phyloP scores from a whole-genome alignment of 1,140 invertebrate genomes.

The Drosophila setifemur region DNA sequence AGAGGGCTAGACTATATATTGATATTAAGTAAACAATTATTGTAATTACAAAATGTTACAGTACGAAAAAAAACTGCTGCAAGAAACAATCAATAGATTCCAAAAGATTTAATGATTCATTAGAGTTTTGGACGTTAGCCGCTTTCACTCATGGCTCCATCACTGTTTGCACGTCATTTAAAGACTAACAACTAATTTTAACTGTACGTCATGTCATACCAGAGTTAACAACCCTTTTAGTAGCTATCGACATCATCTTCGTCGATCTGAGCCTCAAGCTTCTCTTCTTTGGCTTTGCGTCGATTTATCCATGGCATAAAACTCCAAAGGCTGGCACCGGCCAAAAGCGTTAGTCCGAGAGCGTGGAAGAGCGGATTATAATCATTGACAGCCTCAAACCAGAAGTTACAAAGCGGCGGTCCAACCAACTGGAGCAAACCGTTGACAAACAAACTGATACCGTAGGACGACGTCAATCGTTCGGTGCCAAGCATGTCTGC shows the following conservation, averaged over 20 bases:
- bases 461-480: constrained; percentile 91
- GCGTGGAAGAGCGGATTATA: constrained; percentile 88
- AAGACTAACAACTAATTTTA: constrained; percentile 61
- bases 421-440: constrained; percentile 91
- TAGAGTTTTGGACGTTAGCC: not conserved
- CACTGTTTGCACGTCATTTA: constrained; percentile 55
- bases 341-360: constrained; percentile 88
- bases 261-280: constrained; percentile 48
- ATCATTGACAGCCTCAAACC: constrained; percentile 86
- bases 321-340: constrained; percentile 89
- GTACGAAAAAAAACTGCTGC: constrained; percentile 57
- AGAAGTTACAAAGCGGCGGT: constrained; percentile 89
- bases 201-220: constrained; percentile 59
- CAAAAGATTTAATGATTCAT: constrained; percentile 27
- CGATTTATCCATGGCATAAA: constrained; percentile 87
- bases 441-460: constrained; percentile 92
- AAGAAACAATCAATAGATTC: constrained; percentile 68
- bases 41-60: constrained; percentile 66
- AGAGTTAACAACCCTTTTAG: constrained; percentile 11
- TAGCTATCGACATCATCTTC: constrained; percentile 55
- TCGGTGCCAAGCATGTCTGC: constrained; percentile 92
- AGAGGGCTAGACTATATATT: constrained; percentile 56
- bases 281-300: constrained; percentile 64
- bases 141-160: not conserved
- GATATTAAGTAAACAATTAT: constrained; percentile 69